These are phyloP conservation scores for Melinopterus prodromus DNA, from an alignment of 2,888 invertebrate species.

Conservation along the genomic window DNA sequence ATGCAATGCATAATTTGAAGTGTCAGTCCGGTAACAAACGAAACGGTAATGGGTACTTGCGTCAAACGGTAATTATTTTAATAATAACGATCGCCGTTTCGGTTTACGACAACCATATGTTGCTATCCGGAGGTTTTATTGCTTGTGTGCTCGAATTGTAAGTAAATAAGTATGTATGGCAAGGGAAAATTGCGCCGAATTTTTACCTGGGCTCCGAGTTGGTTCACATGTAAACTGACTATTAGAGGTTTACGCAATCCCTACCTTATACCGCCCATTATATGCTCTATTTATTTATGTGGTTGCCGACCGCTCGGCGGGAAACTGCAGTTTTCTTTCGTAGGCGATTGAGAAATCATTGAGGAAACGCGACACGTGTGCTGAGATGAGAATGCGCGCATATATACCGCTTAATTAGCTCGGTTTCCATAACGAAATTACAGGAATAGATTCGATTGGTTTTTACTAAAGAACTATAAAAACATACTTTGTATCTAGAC, in stretches of 20 bases:
- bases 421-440: not conserved
- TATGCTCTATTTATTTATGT: slow-evolving; percentile 4
- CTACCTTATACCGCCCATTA: not conserved
- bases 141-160: not conserved
- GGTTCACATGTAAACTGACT: not conserved
- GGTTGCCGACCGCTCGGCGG: not conserved
- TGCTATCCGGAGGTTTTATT: not conserved
- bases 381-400: not conserved
- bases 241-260: not conserved
- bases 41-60: not conserved
- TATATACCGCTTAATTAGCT: not conserved
- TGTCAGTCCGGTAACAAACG: not conserved
- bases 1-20: not conserved
- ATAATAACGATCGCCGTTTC: not conserved
- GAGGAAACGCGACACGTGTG: not conserved
- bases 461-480: not conserved
- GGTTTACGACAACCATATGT: not conserved
- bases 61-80: slow-evolving; percentile 4
- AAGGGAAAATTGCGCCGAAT: not conserved
- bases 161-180: too few species aligned
- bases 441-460: not conserved
- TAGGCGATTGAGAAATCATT: not conserved
- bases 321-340: not conserved
- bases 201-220: not conserved
- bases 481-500: too few species aligned